phyloP scores from a whole-genome alignment of 2,797 vertebrate species.

The Austrolebias charrua region DNA sequence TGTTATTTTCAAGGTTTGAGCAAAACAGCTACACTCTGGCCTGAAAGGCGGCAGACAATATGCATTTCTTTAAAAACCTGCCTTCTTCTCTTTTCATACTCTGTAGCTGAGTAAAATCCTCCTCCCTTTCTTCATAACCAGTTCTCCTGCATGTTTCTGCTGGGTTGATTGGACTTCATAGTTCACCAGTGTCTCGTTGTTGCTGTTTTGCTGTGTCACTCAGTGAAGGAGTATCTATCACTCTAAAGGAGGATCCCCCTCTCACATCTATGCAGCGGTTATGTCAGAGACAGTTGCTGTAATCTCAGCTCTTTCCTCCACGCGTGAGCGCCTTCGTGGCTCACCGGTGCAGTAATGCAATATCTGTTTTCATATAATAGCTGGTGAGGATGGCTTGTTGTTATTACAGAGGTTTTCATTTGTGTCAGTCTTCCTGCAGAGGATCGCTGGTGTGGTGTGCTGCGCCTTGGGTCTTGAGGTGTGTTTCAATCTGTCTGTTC shows the following conservation, averaged over 20 bases:
- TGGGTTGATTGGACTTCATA: not conserved
- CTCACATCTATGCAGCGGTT: constrained; percentile 27
- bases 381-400: constrained; percentile 53
- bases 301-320: constrained; percentile 10
- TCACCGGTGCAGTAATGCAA: constrained; percentile 52
- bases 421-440: constrained; percentile 70
- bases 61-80: not conserved
- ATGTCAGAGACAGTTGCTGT: constrained; percentile 30
- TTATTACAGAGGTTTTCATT: constrained; percentile 74
- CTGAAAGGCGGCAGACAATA: too few species aligned
- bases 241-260: constrained; percentile 36
- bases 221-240: constrained; percentile 29
- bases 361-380: constrained; percentile 63
- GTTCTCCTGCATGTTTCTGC: constrained; percentile 6
- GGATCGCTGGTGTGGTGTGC: constrained; percentile 41
- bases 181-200: not conserved
- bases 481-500: constrained; percentile 4
- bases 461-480: constrained; percentile 13
- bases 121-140: not conserved
- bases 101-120: not conserved
- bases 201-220: constrained; percentile 14
- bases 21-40: too few species aligned
- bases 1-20: too few species aligned
- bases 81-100: constrained; percentile 1
- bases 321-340: constrained; percentile 46